Percentiles rank a stretch among this genome's conserved stretches.
Evolutionary conservation across 2,113 vertebrate genomes (phyloP).

Genomic region (Casuarius casuarius): DNA sequence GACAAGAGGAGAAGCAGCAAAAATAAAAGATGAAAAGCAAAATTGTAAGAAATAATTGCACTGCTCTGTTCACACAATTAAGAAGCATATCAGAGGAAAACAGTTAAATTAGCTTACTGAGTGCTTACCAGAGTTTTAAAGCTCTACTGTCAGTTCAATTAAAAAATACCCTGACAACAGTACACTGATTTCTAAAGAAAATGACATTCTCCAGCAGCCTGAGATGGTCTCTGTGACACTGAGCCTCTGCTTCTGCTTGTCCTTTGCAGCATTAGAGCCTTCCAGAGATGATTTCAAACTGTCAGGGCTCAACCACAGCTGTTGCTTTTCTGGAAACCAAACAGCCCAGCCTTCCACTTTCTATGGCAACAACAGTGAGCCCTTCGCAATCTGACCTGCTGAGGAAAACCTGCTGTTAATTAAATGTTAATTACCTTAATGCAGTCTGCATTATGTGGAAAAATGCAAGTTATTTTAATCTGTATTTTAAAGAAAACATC

Average conservation of each 20-base stretch:
- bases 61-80: slow-evolving; percentile 6
- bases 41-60: slow-evolving; percentile 28
- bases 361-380: slow-evolving; percentile 71
- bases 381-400: slow-evolving; percentile 81
- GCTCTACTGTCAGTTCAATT: slow-evolving; percentile 59
- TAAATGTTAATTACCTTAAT: slow-evolving; percentile 92
- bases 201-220: slow-evolving; percentile 70
- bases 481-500: slow-evolving; percentile 75
- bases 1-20: background rate
- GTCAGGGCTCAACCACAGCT: slow-evolving; percentile 61
- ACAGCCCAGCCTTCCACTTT: slow-evolving; percentile 59
- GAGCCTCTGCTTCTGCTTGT: slow-evolving; percentile 23
- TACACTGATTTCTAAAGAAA: slow-evolving; percentile 65
- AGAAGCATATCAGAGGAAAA: slow-evolving; percentile 28
- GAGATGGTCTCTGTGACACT: slow-evolving; percentile 77
- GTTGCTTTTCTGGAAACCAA: slow-evolving; percentile 65
- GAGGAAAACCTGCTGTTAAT: slow-evolving; percentile 87
- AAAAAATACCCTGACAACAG: slow-evolving; percentile 55
- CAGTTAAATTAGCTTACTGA: slow-evolving; percentile 61
- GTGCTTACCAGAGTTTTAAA: slow-evolving; percentile 51
- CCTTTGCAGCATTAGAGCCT: slow-evolving; percentile 47
- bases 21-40: slow-evolving; percentile 12
- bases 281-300: slow-evolving; percentile 55
- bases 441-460: slow-evolving; percentile 71
- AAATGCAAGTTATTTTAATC: slow-evolving; percentile 75